Evolutionary conservation across 37 sponge, comb jelly and placozoan genomes (phyloP).

Genomic region (Cliona cf. orientalis): DNA sequence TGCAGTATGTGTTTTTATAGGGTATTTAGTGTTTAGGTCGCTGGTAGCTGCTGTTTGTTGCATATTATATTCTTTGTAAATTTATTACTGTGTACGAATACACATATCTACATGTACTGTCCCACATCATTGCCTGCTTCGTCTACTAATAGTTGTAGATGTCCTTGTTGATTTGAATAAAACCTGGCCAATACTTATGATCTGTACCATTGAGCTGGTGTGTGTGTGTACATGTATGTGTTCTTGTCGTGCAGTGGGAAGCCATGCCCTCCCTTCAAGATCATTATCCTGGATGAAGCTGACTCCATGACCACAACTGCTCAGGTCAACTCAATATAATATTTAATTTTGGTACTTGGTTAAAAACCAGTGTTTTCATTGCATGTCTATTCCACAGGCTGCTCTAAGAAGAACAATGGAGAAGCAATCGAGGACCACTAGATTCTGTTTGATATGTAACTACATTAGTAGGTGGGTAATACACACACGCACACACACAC

Average conservation of each 20-base stretch:
- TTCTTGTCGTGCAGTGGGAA: slow-evolving; percentile 67
- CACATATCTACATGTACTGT: neutral
- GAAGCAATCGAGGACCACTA: slow-evolving; percentile 93
- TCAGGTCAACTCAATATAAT: slow-evolving; percentile 65
- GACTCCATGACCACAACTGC: slow-evolving; percentile 97
- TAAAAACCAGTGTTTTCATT: neutral
- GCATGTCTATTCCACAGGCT: slow-evolving; percentile 53
- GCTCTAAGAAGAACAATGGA: slow-evolving; percentile 99
- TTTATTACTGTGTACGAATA: too few species aligned
- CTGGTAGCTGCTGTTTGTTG: too few species aligned
- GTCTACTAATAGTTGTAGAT: too few species aligned
- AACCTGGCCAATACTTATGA: too few species aligned
- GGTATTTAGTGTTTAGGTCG: too few species aligned
- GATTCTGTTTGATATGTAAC: slow-evolving; percentile 99
- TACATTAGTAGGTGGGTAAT: slow-evolving; percentile 90
- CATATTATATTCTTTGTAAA: too few species aligned
- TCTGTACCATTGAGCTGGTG: too few species aligned
- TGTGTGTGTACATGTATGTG: neutral
- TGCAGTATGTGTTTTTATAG: too few species aligned
- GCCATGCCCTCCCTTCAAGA: slow-evolving; percentile 89
- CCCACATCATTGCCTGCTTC: too few species aligned
- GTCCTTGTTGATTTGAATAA: too few species aligned
- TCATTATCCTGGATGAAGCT: slow-evolving; percentile 97
- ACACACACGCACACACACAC: neutral
- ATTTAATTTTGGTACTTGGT: neutral